Percentiles rank a stretch among this genome's conserved stretches.
Conservation (phyloP, 2,113 vertebrate species). For the Pitta sordida region DNA sequence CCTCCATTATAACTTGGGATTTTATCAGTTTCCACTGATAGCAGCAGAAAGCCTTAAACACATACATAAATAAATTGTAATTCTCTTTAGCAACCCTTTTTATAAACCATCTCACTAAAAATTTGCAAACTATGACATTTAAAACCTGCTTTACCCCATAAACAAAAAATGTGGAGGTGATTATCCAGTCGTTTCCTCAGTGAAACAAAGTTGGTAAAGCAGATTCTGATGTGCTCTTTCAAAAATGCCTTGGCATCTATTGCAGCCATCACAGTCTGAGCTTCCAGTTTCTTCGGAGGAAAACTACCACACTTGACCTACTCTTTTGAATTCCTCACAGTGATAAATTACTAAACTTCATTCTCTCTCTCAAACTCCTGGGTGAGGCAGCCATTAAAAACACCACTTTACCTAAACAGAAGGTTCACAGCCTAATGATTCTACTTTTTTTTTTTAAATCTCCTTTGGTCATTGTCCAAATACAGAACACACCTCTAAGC, state of each 20-base stretch:
- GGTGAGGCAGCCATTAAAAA: not conserved
- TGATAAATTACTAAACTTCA: not conserved
- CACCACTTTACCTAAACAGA: not conserved
- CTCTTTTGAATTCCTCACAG: not conserved
- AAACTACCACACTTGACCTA: not conserved
- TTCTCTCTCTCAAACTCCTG: not conserved
- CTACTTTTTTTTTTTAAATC: not conserved
- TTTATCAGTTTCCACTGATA: not conserved
- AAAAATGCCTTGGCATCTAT: constrained; percentile 10
- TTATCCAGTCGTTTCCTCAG: not conserved
- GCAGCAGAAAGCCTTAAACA: not conserved
- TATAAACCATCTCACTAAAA: not conserved
- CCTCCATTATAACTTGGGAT: not conserved
- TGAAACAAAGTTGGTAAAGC: not conserved
- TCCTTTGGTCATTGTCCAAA: not conserved
- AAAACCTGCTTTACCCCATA: not conserved
- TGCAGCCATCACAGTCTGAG: not conserved
- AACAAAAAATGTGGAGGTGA: not conserved
- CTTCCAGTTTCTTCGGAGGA: not conserved
- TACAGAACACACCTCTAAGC: not conserved
- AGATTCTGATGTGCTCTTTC: constrained; percentile 10
- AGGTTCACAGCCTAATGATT: not conserved
- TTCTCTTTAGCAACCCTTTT: not conserved
- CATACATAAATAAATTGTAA: not conserved
- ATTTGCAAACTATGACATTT: not conserved